A percentile compares a stretch with the other conserved stretches of the same genome.
These are phyloP conservation scores for Misgurnus mizolepis DNA, from an alignment of 2,113 vertebrate species.

Conservation along the genomic window DNA sequence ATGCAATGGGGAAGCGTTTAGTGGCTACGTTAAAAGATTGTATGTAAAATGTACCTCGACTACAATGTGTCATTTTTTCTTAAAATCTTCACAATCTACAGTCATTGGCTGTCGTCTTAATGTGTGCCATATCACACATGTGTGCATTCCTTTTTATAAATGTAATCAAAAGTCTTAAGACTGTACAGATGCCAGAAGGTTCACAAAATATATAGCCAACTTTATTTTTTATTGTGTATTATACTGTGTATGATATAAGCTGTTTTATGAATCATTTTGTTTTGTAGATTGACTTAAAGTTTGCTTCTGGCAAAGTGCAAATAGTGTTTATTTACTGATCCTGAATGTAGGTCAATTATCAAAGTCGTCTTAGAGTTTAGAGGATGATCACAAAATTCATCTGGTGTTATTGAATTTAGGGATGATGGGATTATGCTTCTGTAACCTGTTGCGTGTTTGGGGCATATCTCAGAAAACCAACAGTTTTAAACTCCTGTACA, in stretches of 20 bases:
- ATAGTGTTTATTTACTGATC: not conserved
- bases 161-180: too few relatives aligned
- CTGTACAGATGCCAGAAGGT: not conserved
- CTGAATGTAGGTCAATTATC: not conserved
- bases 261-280: not conserved
- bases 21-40: slow-evolving; percentile 10
- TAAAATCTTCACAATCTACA: not conserved
- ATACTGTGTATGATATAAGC: not conserved
- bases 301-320: too few relatives aligned
- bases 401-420: too few relatives aligned
- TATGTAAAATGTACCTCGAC: slow-evolving; percentile 15
- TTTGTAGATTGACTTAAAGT: not conserved
- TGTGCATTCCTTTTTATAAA: slow-evolving; percentile 13
- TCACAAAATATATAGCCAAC: slow-evolving; percentile 2
- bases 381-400: not conserved
- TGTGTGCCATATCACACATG: slow-evolving; percentile 25
- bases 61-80: not conserved
- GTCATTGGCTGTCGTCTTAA: slow-evolving; percentile 25
- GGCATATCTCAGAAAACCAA: too few relatives aligned
- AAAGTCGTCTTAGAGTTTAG: not conserved
- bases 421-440: not conserved
- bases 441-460: too few relatives aligned
- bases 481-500: not conserved
- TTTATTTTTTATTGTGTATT: not conserved
- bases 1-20: not conserved